A percentile compares a stretch with the other conserved stretches of the same genome.
These are phyloP conservation scores for Austrolebias charrua DNA, from an alignment of 2,797 vertebrate species.

Conservation along the genomic window DNA sequence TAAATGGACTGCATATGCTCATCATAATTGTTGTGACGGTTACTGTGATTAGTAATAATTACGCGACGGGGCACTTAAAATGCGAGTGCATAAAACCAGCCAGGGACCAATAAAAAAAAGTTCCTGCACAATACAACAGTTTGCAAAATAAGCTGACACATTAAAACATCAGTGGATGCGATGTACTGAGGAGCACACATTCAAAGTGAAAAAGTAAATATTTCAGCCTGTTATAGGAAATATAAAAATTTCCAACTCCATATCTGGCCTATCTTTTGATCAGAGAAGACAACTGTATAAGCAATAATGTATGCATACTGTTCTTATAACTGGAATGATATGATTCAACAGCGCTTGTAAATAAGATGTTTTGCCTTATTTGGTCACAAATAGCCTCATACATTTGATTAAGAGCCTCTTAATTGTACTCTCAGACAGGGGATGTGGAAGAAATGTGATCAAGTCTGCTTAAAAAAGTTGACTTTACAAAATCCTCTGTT, in stretches of 20 bases:
- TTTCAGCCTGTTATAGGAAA: not conserved
- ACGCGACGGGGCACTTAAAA: not conserved
- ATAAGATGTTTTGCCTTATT: not conserved
- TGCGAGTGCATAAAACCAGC: not conserved
- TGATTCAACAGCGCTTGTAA: not conserved
- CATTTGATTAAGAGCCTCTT: not conserved
- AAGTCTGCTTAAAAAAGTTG: not conserved
- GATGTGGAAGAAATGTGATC: too few relatives aligned
- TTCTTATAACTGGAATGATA: not conserved
- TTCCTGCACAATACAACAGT: not conserved
- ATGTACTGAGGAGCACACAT: not conserved
- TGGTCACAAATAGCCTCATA: not conserved
- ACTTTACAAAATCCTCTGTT: too few relatives aligned
- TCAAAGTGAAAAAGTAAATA: not conserved
- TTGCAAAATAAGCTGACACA: not conserved
- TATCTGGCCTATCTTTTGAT: slow-evolving; percentile 2
- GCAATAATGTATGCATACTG: not conserved
- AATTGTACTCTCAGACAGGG: slow-evolving; percentile 35
- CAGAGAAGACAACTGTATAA: not conserved
- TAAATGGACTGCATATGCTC: not conserved
- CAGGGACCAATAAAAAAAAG: not conserved
- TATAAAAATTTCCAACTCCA: not conserved
- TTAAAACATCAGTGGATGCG: too few relatives aligned
- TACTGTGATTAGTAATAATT: not conserved
- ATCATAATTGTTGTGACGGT: not conserved